Evolutionary conservation across 2,888 invertebrate species (phyloP).

Genomic region (Platycheirus rosarum): DNA sequence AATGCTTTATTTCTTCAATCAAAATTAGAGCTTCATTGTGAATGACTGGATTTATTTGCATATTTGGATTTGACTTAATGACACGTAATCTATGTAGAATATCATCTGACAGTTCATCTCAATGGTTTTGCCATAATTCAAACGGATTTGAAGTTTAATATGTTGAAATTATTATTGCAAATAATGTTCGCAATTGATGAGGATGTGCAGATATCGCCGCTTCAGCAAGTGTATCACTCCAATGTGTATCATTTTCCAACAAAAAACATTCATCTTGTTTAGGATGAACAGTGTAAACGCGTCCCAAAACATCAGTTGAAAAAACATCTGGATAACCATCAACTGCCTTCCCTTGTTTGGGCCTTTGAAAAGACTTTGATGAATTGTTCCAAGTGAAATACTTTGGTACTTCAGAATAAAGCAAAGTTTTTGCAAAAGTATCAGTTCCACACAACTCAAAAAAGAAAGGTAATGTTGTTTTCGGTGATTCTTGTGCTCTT

Average conservation of each 20-base stretch:
- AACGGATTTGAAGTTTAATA: too few species aligned
- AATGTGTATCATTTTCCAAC: slow-evolving; percentile 60
- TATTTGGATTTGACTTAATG: not conserved
- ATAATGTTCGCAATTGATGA: slow-evolving; percentile 21
- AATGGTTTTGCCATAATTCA: too few species aligned
- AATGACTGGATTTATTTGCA: not conserved
- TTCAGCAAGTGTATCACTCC: slow-evolving; percentile 11
- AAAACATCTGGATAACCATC: slow-evolving; percentile 75
- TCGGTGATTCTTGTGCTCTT: slow-evolving; percentile 67
- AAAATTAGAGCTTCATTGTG: not conserved
- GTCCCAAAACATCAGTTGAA: slow-evolving; percentile 78
- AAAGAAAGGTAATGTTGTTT: slow-evolving; percentile 77
- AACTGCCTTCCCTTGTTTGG: slow-evolving; percentile 77
- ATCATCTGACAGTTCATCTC: not conserved
- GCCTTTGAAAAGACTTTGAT: slow-evolving; percentile 77
- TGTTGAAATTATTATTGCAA: slow-evolving; percentile 16
- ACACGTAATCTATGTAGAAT: not conserved
- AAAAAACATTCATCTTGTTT: slow-evolving; percentile 78
- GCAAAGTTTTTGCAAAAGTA: slow-evolving; percentile 78
- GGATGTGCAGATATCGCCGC: slow-evolving; percentile 6
- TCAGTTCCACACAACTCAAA: slow-evolving; percentile 78
- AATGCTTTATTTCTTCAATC: too few species aligned
- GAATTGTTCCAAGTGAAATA: slow-evolving; percentile 78
- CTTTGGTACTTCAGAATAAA: slow-evolving; percentile 77
- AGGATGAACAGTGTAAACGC: slow-evolving; percentile 79